A percentile compares a stretch with the other conserved stretches of the same genome.
These are phyloP conservation scores for Lophura swinhoii DNA, from an alignment of 2,797 vertebrate species.

Conservation along the genomic window DNA sequence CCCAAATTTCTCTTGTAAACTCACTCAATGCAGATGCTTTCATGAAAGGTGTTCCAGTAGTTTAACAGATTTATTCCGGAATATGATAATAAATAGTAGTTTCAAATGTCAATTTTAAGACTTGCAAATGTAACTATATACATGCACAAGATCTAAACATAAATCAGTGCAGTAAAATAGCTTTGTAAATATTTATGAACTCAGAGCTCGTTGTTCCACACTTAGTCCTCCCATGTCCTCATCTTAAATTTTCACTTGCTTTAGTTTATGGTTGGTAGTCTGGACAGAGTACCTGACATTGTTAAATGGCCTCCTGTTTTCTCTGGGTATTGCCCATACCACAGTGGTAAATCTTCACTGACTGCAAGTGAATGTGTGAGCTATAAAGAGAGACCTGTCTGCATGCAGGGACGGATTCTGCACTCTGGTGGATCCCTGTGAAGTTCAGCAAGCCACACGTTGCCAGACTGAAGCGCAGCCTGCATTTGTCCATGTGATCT, in stretches of 20 bases:
- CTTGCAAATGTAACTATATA: slow-evolving; percentile 47
- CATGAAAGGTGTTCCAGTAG: slow-evolving; percentile 22
- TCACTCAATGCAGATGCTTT: background rate
- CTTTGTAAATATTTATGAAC: slow-evolving; percentile 61
- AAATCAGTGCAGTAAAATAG: slow-evolving; percentile 45
- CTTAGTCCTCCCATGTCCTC: background rate
- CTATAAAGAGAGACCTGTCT: background rate
- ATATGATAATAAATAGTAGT: slow-evolving; percentile 8
- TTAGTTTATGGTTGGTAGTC: slow-evolving; percentile 41
- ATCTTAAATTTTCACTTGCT: slow-evolving; percentile 12
- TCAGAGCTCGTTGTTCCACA: background rate
- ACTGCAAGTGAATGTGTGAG: background rate
- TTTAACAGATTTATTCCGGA: slow-evolving; percentile 54
- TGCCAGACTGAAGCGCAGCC: background rate
- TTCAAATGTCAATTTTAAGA: slow-evolving; percentile 41
- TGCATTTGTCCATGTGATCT: background rate
- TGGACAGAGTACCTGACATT: background rate
- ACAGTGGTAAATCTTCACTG: slow-evolving; percentile 11
- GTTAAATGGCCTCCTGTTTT: slow-evolving; percentile 39
- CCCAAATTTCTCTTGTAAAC: background rate
- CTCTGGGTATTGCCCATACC: background rate
- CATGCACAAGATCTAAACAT: slow-evolving; percentile 2
- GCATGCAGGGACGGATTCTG: background rate
- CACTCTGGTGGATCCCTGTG: background rate
- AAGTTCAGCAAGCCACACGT: background rate